Conservation (phyloP, 2,888 invertebrate genomes). For the Mesorhabditis belari region DNA sequence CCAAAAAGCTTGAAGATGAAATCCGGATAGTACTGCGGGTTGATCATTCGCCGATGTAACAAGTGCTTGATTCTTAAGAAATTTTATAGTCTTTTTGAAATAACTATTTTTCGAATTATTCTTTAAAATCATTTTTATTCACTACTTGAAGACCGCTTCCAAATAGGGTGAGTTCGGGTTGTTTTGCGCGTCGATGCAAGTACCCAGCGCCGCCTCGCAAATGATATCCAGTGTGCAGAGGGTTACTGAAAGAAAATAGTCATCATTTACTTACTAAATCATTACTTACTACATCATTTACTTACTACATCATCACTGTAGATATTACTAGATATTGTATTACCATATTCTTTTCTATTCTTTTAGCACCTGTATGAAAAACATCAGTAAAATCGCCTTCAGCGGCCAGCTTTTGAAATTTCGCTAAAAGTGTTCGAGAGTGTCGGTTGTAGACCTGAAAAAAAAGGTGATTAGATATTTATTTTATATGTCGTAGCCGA, state of each 20-base stretch:
- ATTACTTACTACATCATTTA: background rate
- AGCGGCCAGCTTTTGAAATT: slow-evolving; percentile 36
- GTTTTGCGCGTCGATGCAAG: slow-evolving; percentile 46
- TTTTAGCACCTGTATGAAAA: slow-evolving; percentile 32
- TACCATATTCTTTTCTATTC: too few relatives aligned
- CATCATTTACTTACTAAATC: slow-evolving; percentile 9
- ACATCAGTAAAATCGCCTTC: slow-evolving; percentile 27
- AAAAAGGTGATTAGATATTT: background rate
- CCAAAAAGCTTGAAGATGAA: slow-evolving; percentile 54
- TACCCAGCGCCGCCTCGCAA: slow-evolving; percentile 54
- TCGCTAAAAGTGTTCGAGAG: slow-evolving; percentile 46
- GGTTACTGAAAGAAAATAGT: slow-evolving; percentile 47
- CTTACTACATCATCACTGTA: too few relatives aligned
- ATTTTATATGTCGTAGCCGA: background rate
- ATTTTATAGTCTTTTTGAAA: background rate
- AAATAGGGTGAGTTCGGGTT: slow-evolving; percentile 43
- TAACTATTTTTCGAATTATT: slow-evolving; percentile 1
- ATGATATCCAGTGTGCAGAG: slow-evolving; percentile 58
- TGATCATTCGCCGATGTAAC: slow-evolving; percentile 52
- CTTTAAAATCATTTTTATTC: background rate
- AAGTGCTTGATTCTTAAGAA: slow-evolving; percentile 43
- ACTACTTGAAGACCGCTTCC: slow-evolving; percentile 46
- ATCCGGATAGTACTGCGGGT: slow-evolving; percentile 56
- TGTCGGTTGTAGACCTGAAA: slow-evolving; percentile 56
- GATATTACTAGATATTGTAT: too few relatives aligned